Percentiles rank a stretch among this genome's conserved stretches.
These are phyloP conservation scores for Akabosia matsudoensis DNA, from an alignment of 1,140 invertebrate genomes.

Conservation along the genomic window DNA sequence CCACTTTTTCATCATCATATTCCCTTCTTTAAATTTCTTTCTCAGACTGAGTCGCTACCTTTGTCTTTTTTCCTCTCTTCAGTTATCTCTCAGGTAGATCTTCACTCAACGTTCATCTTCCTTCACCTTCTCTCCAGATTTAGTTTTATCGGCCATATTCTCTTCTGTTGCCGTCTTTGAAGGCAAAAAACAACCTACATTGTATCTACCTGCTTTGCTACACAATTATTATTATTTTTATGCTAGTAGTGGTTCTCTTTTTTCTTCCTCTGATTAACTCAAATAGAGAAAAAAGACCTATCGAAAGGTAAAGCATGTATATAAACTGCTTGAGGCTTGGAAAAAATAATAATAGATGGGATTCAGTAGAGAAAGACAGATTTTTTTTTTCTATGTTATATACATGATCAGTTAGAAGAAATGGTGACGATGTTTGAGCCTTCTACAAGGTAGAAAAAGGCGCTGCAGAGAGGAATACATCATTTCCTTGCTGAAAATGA, in stretches of 20 bases:
- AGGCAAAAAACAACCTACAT: no score
- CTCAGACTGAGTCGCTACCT: not conserved
- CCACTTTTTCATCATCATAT: constrained; percentile 5
- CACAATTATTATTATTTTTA: not conserved
- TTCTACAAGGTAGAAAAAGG: no score
- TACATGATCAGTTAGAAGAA: not conserved
- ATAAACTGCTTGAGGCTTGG: not conserved
- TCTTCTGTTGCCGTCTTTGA: no score
- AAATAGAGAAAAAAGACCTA: not conserved
- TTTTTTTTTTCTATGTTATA: not conserved
- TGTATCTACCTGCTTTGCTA: no score
- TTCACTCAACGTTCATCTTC: not conserved
- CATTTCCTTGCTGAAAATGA: no score
- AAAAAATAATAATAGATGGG: not conserved
- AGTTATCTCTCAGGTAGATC: not conserved
- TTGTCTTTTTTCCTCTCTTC: not conserved
- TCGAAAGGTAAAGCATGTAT: not conserved
- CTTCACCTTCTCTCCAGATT: not conserved
- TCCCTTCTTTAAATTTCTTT: not conserved
- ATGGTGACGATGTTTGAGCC: no score
- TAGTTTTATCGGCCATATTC: not conserved
- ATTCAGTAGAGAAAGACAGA: not conserved
- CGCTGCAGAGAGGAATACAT: no score
- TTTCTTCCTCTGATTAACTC: not conserved
- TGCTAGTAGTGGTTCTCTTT: not conserved